Conservation (phyloP, 2,113 vertebrate species). For the Manacus vitellinus region DNA sequence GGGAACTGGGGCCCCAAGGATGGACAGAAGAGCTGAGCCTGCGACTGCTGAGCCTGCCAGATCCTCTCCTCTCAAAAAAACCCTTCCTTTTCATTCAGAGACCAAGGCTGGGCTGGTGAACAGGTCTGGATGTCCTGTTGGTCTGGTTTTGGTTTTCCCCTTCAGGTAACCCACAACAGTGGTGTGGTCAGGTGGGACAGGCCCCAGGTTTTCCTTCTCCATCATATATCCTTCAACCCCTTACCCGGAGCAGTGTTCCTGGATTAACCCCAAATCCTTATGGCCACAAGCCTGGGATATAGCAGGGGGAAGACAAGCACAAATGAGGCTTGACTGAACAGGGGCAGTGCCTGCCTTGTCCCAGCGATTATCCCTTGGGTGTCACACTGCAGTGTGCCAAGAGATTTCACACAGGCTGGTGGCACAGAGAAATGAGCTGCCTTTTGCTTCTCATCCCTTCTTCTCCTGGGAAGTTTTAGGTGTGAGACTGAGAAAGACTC, state of each 20-base stretch:
- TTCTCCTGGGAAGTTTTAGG: neutral
- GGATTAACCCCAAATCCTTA: neutral
- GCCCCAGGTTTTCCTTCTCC: neutral
- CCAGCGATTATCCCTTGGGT: neutral
- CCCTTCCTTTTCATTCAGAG: neutral
- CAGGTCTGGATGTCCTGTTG: neutral
- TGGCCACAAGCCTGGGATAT: fast-evolving
- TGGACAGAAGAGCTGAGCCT: neutral
- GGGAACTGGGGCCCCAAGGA: neutral
- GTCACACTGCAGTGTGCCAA: neutral
- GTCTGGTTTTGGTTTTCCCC: neutral
- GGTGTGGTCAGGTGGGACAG: neutral
- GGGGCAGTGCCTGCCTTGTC: neutral
- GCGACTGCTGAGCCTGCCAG: neutral
- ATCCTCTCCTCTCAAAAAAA: neutral
- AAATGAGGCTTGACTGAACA: neutral
- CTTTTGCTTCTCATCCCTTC: neutral
- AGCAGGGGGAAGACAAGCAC: neutral
- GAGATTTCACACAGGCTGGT: neutral
- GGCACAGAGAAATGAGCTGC: neutral
- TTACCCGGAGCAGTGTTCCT: neutral
- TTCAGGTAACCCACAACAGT: neutral
- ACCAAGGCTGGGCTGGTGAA: neutral
- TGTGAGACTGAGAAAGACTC: neutral
- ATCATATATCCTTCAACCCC: neutral